phyloP scores from a whole-genome alignment of 2,888 invertebrate genomes.

The Sipha maydis region DNA sequence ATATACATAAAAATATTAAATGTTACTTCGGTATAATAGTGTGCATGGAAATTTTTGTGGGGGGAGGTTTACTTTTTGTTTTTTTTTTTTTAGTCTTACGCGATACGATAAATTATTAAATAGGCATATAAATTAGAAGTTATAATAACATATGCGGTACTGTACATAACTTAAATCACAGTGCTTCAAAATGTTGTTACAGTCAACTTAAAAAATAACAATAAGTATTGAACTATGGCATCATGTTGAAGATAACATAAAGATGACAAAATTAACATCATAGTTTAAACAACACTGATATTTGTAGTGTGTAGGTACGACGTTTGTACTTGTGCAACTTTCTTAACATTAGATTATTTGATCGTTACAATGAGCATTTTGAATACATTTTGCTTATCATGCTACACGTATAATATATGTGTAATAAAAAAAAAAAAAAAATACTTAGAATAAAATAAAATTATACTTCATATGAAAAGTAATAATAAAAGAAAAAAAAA shows the following conservation, averaged over 20 bases:
- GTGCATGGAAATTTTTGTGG: not conserved
- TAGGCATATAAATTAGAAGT: slow-evolving; percentile 31
- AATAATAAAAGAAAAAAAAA: slow-evolving; percentile 16
- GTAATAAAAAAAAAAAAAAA: slow-evolving; percentile 27
- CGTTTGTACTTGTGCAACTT: slow-evolving; percentile 49
- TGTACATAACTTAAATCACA: slow-evolving; percentile 44
- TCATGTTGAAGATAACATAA: not conserved
- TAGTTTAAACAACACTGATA: slow-evolving; percentile 1
- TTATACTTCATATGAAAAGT: slow-evolving; percentile 37
- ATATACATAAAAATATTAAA: slow-evolving; percentile 6
- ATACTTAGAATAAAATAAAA: slow-evolving; percentile 28
- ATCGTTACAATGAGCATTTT: slow-evolving; percentile 57
- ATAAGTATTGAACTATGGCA: slow-evolving; percentile 31
- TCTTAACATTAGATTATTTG: slow-evolving; percentile 53
- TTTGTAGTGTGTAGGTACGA: slow-evolving; percentile 15
- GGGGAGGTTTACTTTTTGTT: not conserved
- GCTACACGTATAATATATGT: slow-evolving; percentile 10
- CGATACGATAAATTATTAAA: slow-evolving; percentile 50
- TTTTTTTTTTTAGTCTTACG: slow-evolving; percentile 31
- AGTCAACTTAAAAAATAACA: slow-evolving; percentile 29
- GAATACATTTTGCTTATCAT: slow-evolving; percentile 23
- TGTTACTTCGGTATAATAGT: slow-evolving; percentile 29
- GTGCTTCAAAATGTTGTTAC: slow-evolving; percentile 36
- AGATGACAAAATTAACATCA: not conserved
- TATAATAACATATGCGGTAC: slow-evolving; percentile 11